A percentile compares a stretch with the other conserved stretches of the same genome.
phyloP scores from a whole-genome alignment of 92 coral and sea anemone genomes.

The Diadumene lineata region DNA sequence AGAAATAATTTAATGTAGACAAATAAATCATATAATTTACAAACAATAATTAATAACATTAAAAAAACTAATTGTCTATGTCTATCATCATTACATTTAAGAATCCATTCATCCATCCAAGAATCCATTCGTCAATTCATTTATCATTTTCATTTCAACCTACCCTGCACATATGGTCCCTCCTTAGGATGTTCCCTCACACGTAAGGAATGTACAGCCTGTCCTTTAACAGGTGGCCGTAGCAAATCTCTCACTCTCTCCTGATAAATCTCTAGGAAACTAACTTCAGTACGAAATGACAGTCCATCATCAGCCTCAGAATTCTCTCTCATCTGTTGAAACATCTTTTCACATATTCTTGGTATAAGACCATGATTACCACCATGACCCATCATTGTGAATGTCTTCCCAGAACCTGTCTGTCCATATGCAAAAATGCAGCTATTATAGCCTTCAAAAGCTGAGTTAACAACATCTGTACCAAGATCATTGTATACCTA shows the following conservation, averaged over 20 bases:
- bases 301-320: constrained; percentile 71
- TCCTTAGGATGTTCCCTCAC: constrained; percentile 98
- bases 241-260: constrained; percentile 93
- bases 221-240: constrained; percentile 89
- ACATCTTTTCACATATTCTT: constrained; percentile 94
- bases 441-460: constrained; percentile 97
- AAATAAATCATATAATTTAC: no score
- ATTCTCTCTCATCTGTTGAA: constrained; percentile 69
- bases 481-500: constrained; percentile 97
- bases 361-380: constrained; percentile 89
- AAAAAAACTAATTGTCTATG: no score
- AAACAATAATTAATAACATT: no score
- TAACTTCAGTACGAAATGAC: constrained; percentile 95
- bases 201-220: constrained; percentile 77
- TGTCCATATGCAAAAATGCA: constrained; percentile 98
- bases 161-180: constrained; percentile 98
- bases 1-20: no score
- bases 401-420: constrained; percentile 97
- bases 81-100: no score
- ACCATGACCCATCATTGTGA: constrained; percentile 94
- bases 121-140: no score
- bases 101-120: no score
- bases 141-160: no score
- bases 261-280: constrained; percentile 93
- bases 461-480: constrained; percentile 89